Evolutionary conservation across 2,888 invertebrate species (phyloP), one percentile per base, ranked within the genome.

Genomic region (Plebejus anna): DNA sequence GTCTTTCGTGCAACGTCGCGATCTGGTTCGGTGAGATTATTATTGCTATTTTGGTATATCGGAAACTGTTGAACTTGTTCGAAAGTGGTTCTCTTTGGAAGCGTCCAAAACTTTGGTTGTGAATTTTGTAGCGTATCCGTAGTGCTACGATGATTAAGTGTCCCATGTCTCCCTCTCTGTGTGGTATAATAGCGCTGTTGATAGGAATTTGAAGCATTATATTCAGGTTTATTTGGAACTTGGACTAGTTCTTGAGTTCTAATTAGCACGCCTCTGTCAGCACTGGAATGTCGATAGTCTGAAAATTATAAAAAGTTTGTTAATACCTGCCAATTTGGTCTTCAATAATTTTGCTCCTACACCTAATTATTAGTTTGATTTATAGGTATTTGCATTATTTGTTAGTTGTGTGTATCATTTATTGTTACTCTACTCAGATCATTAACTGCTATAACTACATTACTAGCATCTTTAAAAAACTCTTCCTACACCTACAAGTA

Each of bases 261-360:
- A 81, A 88, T 88, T 83, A 85, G 84, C 83, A 87, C 86, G 84
- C 89, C 89, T 83, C 88, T 92, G 90, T 94, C 94, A 94, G 94
- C 94, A 90, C 91, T 94, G 93, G 95, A 95, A 95, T 94, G 95
- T 95, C 95, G 95, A 95, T 94, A 95, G 94, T 95, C 95, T 95
- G 94, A 81, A 91, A 90, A 55, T 57, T 75, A 75, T 32, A 72
- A 42, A 70, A 57, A 42, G 16, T 16, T 6, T 32, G 16, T 76
- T n/a, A 72, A 59, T 72, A 61, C 16, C 5, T 59, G 72, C 28
- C 9, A 70, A 22, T 71, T 42, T 4, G 2, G 16, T n/a, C 38
- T 71, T 38, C n/a, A 22, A 13, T 1, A 16, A 32, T 13, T 32
- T 66, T 36, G 32, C 66, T 32, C 28, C 66, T 66, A 66, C 66